These are phyloP conservation scores for Agonum fuliginosum DNA, from an alignment of 2,888 invertebrate genomes.

Conservation along the genomic window DNA sequence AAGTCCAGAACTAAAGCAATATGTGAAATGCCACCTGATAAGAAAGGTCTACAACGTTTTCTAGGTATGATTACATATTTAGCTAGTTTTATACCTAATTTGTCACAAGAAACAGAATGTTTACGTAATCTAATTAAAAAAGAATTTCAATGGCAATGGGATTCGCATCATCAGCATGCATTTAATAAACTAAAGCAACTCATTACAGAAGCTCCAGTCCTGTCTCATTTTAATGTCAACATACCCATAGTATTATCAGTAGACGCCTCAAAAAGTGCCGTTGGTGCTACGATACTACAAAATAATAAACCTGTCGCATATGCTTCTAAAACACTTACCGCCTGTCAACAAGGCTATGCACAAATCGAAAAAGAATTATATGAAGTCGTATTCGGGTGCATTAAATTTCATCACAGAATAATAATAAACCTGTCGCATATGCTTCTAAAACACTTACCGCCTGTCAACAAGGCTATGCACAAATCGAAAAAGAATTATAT, in stretches of 20 bases:
- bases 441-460: slow-evolving; percentile 64
- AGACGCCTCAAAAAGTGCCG: slow-evolving; percentile 47
- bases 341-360: slow-evolving; percentile 63
- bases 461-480: slow-evolving; percentile 63
- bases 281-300: slow-evolving; percentile 64
- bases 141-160: background rate
- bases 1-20: background rate
- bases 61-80: slow-evolving; percentile 63
- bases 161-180: background rate
- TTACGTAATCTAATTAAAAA: slow-evolving; percentile 24
- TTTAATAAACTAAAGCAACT: background rate
- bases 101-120: slow-evolving; percentile 60
- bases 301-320: slow-evolving; percentile 64
- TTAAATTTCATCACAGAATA: slow-evolving; percentile 63
- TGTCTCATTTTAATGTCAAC: background rate
- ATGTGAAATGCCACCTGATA: slow-evolving; percentile 47
- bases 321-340: slow-evolving; percentile 64
- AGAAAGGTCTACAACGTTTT: slow-evolving; percentile 61
- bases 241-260: background rate
- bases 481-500: slow-evolving; percentile 64
- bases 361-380: slow-evolving; percentile 64
- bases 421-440: slow-evolving; percentile 64
- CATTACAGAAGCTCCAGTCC: background rate
- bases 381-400: slow-evolving; percentile 63
- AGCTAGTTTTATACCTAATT: slow-evolving; percentile 62